Base-by-base conservation (phyloP, 2,888 invertebrate species). In the Dysmachus trigonus region DNA sequence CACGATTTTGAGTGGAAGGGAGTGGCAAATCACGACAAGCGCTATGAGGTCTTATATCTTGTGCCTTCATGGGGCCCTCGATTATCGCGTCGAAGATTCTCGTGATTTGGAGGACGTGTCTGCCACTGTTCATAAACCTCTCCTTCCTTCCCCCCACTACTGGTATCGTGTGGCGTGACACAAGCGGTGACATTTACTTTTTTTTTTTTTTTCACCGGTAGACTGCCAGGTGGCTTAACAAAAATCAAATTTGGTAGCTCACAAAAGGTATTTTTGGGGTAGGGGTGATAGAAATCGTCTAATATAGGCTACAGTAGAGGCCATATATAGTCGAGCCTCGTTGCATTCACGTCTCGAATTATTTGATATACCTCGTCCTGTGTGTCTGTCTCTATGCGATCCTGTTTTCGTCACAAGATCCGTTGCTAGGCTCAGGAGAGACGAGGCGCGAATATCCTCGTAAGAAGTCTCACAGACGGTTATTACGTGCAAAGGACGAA, bases 381-480 rank as follows among this genome's bases (percentile, higher is more conserved):
- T 73, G 6, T 33, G 72, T 72, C 15, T 30, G 27, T 72, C 33
- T 15, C 13, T 15, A 33, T 31, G 30, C 0, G 18, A 31, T 6
- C n/a, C 33, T 73, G 13, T 33, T 71, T 10, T 31, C 33, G 31
- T 73, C 30, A 27, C n/a, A 30, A 15, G 73, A 33, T 73, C 15
- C n/a, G 72, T 53, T 18, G 72, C 33, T 8, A 31, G 30, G 31
- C 5, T 72, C 72, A 31, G 73, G n/a, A 8, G 1, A 31, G 27
- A 15, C 33, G 2, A 15, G 47, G 47, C 13, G 30, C 2, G 27
- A 47, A 30, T n/a, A 47, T 30, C 47, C 22, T 18, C 77, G 77
- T 47, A 77, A 47, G 77, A 77, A 77, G 22, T 41, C 47, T 77
- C 47, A 77, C 77, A 77, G 77, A 77, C 77, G 27, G 77, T 77